phyloP scores from a whole-genome alignment of 2,797 vertebrate species.

The Phoxinus dragarum region DNA sequence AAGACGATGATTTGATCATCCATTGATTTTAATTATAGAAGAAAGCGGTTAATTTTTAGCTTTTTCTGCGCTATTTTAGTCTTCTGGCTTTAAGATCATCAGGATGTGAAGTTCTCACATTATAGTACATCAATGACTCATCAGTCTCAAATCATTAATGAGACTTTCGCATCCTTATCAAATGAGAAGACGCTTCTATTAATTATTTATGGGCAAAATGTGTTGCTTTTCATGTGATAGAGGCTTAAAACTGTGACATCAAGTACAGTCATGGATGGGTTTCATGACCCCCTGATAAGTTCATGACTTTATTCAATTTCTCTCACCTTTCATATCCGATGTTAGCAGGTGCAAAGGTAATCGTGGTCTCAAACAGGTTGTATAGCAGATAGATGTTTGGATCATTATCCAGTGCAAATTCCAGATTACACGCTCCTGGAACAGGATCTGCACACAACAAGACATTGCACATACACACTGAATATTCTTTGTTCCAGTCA shows the following conservation, averaged over 20 bases:
- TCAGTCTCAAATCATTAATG: not conserved
- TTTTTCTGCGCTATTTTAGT: not conserved
- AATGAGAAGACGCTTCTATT: not conserved
- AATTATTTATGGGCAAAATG: not conserved
- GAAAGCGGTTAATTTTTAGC: no score
- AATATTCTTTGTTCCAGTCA: not conserved
- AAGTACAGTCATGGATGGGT: not conserved
- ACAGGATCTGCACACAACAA: slow-evolving; percentile 84
- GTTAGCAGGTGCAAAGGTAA: slow-evolving; percentile 91
- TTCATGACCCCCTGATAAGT: not conserved
- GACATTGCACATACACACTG: not conserved
- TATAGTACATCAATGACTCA: not conserved
- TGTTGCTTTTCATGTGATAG: not conserved
- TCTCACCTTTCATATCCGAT: slow-evolving; percentile 86
- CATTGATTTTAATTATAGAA: not conserved
- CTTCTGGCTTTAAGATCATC: not conserved
- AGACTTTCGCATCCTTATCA: not conserved
- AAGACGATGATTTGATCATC: not conserved
- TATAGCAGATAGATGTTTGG: slow-evolving; percentile 90
- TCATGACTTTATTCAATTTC: not conserved
- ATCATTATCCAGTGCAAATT: slow-evolving; percentile 87
- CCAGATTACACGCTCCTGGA: slow-evolving; percentile 92
- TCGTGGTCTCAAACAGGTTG: slow-evolving; percentile 85
- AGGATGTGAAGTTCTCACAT: not conserved
- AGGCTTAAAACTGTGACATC: not conserved